A percentile compares a stretch with the other conserved stretches of the same genome.
phyloP scores from a whole-genome alignment of 2,888 invertebrate species.

The Conistra vaccinii region DNA sequence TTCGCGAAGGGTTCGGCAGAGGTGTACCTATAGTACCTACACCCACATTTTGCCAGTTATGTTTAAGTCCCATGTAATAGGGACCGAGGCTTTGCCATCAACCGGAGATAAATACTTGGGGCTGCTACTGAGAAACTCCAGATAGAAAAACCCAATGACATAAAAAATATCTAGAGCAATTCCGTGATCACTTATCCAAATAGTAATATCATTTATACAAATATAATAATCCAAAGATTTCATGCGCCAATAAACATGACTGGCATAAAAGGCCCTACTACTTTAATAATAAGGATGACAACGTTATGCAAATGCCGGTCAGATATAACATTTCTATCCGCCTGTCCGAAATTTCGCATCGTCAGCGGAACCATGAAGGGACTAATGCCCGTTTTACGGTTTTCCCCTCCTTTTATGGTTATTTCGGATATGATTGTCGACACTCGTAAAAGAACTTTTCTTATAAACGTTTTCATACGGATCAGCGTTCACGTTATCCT shows the following conservation, averaged over 20 bases:
- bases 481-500: conserved; percentile 63
- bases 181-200: conserved; percentile 37
- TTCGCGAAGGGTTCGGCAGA: too few species aligned
- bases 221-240: conserved; percentile 53
- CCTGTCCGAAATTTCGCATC: conserved; percentile 72
- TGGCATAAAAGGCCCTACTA: conserved; percentile 64
- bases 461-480: conserved; percentile 76
- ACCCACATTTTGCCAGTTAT: too few species aligned
- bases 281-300: conserved; percentile 66
- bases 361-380: conserved; percentile 81
- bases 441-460: conserved; percentile 82
- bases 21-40: too few species aligned
- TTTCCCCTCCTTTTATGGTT: conserved; percentile 83
- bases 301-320: conserved; percentile 65
- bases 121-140: too few species aligned
- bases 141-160: too few species aligned
- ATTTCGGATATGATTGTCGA: conserved; percentile 85
- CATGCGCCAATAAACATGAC: conserved; percentile 60
- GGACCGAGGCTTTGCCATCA: too few species aligned
- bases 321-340: conserved; percentile 71
- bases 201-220: conserved; percentile 17
- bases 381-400: conserved; percentile 86
- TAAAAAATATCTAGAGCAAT: conserved; percentile 7
- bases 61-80: too few species aligned
- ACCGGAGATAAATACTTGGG: too few species aligned